These are phyloP conservation scores for Bubo bubo DNA, from an alignment of 2,113 vertebrate genomes.

Conservation along the genomic window DNA sequence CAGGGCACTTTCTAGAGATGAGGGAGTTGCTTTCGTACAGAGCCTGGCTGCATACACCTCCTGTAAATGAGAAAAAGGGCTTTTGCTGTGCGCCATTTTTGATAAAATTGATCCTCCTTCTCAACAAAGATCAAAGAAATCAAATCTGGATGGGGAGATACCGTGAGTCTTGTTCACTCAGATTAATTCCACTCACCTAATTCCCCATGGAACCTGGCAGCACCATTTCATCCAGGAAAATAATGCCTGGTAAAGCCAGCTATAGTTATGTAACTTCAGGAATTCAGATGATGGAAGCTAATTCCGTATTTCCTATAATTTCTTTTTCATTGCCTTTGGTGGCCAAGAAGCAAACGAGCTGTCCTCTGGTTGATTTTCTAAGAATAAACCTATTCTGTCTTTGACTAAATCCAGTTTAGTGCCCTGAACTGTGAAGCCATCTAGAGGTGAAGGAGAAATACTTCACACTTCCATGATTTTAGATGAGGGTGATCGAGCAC, in stretches of 20 bases:
- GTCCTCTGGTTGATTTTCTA: background rate
- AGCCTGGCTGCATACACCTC: background rate
- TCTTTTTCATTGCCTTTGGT: background rate
- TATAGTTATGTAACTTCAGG: rapidly evolving
- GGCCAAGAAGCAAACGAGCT: background rate
- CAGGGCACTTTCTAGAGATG: background rate
- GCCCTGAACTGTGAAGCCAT: background rate
- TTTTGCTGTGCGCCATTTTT: background rate
- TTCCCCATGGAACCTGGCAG: background rate
- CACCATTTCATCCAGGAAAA: background rate
- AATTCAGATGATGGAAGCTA: background rate
- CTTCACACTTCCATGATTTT: rapidly evolving
- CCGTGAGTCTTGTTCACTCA: background rate
- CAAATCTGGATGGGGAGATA: rapidly evolving
- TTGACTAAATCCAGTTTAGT: background rate
- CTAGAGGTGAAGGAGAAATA: background rate
- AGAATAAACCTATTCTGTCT: background rate
- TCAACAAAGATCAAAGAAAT: background rate
- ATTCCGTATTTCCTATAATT: background rate
- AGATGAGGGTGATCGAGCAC: background rate
- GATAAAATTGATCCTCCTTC: background rate
- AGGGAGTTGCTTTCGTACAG: background rate
- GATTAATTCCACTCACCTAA: background rate
- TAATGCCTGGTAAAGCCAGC: background rate
- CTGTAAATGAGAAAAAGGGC: background rate